phyloP scores from a whole-genome alignment of 2,888 invertebrate species.

The Galerucella nymphaeae region DNA sequence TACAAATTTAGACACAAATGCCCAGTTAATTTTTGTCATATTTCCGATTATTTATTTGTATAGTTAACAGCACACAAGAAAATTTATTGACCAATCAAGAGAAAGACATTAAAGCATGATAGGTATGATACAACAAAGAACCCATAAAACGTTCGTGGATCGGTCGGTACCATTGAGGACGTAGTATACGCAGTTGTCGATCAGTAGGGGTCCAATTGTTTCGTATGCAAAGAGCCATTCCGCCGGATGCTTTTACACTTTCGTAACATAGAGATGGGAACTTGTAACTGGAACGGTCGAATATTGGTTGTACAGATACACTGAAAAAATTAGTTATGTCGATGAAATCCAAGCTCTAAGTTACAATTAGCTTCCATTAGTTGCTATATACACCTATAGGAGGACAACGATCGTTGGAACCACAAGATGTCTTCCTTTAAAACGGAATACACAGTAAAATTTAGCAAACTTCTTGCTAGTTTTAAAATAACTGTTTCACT shows the following conservation, averaged over 20 bases:
- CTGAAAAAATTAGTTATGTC: too few species aligned
- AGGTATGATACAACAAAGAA: conserved; percentile 50
- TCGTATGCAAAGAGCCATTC: conserved; percentile 58
- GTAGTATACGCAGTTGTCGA: conserved; percentile 54
- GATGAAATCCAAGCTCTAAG: too few species aligned
- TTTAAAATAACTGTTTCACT: conserved; percentile 3
- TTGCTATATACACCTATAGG: too few species aligned
- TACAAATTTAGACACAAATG: background rate
- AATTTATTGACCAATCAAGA: conserved; percentile 56
- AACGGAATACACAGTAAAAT: too few species aligned
- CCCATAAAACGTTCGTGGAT: conserved; percentile 50
- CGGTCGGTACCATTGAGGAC: conserved; percentile 55
- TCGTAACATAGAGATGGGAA: conserved; percentile 4
- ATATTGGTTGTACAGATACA: background rate
- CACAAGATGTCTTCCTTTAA: too few species aligned
- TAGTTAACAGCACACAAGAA: conserved; percentile 22
- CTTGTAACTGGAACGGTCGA: background rate
- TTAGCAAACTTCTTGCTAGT: background rate
- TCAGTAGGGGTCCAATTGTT: conserved; percentile 57
- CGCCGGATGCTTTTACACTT: conserved; percentile 49
- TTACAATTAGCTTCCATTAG: too few species aligned
- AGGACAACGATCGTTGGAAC: too few species aligned
- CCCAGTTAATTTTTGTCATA: background rate
- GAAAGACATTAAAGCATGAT: conserved; percentile 49
- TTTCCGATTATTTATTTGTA: conserved; percentile 5